Evolutionary conservation across 2,888 invertebrate species (phyloP), one percentile per base, ranked within the genome.

Genomic region (Odontocolon sp.): DNA sequence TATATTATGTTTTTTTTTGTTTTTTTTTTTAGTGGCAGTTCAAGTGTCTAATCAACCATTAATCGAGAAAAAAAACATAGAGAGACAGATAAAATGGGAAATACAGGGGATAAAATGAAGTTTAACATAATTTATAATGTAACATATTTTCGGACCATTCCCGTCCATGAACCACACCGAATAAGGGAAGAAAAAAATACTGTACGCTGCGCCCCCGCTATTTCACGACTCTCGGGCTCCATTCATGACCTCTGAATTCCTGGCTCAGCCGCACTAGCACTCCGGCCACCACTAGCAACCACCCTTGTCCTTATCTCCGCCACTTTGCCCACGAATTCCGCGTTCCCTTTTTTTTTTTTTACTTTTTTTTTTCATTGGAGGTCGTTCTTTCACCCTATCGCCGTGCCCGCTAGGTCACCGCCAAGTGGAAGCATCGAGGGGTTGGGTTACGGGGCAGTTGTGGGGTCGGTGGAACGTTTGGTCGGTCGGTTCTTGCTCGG

Each of bases 311-410:
- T 54, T 79, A 79, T 79, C 76, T 76, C 36, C 38, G 52, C 52
- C 59, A 56, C 68, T 68, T 68, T 67, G 59, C 56, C 66, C 72
- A 77, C 76, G 73, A 78, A 78, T 76, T 76, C 40, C 72, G 52
- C 69, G 42, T 61, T 18, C 31, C 31, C 26, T 18, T 26, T 63
- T 57, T 72, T 52, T 80, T 80, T 59, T 75, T 47, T 54, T 69
- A 8, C 50, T 56, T 63, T 47, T 36, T 56, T 59, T 40, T 66
- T 68, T 45, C 57, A 54, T 70, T 69, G 71, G 70, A 71, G 71
- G 72, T 67, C 72, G 52, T 69, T 77, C 75, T 77, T 80, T 72
- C 70, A 64, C 71, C 77, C 76, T 77, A 80, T 82, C 81, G 71
- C 66, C 72, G 45, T 71, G 73, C 47, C 68, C 61, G 73, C 71